Conservation (phyloP, 2,113 vertebrate genomes). For the Phycodurus eques region DNA sequence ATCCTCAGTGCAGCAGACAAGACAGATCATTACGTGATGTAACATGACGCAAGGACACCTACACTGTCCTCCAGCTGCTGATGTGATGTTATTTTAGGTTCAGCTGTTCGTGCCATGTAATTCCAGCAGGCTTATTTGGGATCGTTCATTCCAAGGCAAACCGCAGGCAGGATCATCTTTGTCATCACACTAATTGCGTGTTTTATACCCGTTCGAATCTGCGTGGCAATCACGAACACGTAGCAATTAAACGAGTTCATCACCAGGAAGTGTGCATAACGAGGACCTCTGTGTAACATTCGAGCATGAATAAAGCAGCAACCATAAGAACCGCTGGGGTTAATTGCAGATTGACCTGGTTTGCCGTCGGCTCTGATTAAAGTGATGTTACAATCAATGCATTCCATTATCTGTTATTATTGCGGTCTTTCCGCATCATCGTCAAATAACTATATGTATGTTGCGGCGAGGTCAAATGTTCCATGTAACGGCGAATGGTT, state of each 20-base stretch:
- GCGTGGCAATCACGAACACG: neutral
- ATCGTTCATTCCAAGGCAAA: neutral
- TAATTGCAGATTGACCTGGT: slow-evolving; percentile 62
- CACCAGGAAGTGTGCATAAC: neutral
- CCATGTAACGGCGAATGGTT: neutral
- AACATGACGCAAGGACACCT: neutral
- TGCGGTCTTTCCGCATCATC: neutral
- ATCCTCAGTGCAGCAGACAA: too few species aligned
- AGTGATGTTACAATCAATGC: slow-evolving; percentile 31
- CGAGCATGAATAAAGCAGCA: slow-evolving; percentile 28
- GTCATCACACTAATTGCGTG: neutral
- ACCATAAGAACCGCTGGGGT: slow-evolving; percentile 35
- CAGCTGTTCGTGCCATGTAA: neutral
- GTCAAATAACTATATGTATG: neutral
- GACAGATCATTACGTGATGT: too few species aligned
- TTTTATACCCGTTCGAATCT: neutral
- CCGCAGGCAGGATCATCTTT: neutral
- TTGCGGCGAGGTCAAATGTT: neutral
- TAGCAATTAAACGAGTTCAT: neutral
- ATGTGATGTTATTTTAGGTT: neutral
- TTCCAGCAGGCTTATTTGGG: neutral
- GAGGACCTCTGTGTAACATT: neutral
- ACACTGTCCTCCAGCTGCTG: neutral
- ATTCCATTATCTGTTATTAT: slow-evolving; percentile 8
- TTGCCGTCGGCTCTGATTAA: slow-evolving; percentile 49